Evolutionary conservation across 2,888 invertebrate species (phyloP), one percentile per base, ranked within the genome.

Genomic region (Nomada fabriciana): DNA sequence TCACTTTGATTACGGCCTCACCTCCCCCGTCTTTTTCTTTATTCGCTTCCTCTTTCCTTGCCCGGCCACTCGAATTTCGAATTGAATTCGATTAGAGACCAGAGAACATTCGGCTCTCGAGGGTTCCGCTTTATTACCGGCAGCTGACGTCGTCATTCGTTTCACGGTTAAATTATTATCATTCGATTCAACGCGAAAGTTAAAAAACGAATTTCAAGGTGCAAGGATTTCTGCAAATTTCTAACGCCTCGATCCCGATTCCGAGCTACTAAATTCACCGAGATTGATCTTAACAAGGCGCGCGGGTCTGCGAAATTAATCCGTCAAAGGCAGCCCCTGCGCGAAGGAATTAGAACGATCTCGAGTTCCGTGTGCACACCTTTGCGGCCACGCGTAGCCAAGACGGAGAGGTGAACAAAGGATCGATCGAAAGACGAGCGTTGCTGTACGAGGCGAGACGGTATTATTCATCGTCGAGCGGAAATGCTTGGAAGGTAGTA

Each of bases 401-500:
- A 67, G 61, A 68, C 67, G 71, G 20, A 43, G 50, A 29, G 15
- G 57, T 25, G 77, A 67, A 88, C 80, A 86, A 88, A 82, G 63
- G 80, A 80, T 80, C 83, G 90, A 91, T 89, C 84, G 86, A 86
- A 84, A 87, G 83, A 87, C 79, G 82, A 87, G 85, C 82, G 84
- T 76, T 68, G 83, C 82, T 81, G 83, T 69, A 82, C 82, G 86
- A 88, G 86, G 86, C 88, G 88, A 90, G 89, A 89, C 90, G 89
- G 87, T 84, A 89, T 89, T 90, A 90, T 88, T 83, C 86, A 36
- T 74, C 81, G 63, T 42, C 76, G 84, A 87, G 84, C 92, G 92
- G 92, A 91, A 92, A 91, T 84, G 88, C 89, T 86, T 86, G 89
- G 88, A 89, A 90, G 88, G 80, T 84, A 86, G 87, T 84, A 86